Base-by-base conservation (phyloP, 2,113 vertebrate species). In the Uropsilus gracilis region DNA sequence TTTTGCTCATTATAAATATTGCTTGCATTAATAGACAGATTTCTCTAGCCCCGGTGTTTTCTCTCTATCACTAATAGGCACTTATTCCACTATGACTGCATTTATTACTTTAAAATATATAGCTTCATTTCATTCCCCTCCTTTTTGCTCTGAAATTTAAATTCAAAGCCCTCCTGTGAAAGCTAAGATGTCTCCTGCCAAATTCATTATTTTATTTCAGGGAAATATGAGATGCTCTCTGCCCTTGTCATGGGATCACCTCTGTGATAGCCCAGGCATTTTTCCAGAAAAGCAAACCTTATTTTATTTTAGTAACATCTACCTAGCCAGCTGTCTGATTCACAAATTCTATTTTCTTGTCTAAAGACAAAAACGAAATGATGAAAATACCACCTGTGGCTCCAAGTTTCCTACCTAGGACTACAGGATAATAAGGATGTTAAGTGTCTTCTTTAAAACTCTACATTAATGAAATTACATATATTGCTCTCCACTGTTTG, bases 101-200 rank as follows among this genome's bases (percentile, higher is more conserved):
- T 28, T 69, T 69, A 50, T 48, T 84, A 32, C 18, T 57, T 8
- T 48, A 71, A 48, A 84, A 94, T 92, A 85, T 61, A 71, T 8
- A 34, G 28, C 87, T 84, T 69, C 66, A 63, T 66, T n/a, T 46
- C n/a, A 88, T 84, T 46, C 1, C 3, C 16, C 30, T 4, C 1
- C 6, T 10, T 59, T 92, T 92, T 4, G 17, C n/a, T 44, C 46
- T 90, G 34, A 77, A 94, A 69, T 86, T 88, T 85, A 95, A 96
- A 92, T 68, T 44, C 22, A 75, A 55, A 89, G 66, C 11, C 13
- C 17, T 90, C 39, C 24, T 85, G 24, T 24, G 87, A 55, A 88
- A 76, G 42, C 37, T 57, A 88, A 90, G 68, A 50, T 55, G 18
- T 86, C 26, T 76, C 18, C n/a, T 87, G 34, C 42, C 66, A 95